A percentile compares a stretch with the other conserved stretches of the same genome.
These are phyloP conservation scores for Chrysopilus asiliformis DNA, from an alignment of 2,888 invertebrate genomes.

Conservation along the genomic window DNA sequence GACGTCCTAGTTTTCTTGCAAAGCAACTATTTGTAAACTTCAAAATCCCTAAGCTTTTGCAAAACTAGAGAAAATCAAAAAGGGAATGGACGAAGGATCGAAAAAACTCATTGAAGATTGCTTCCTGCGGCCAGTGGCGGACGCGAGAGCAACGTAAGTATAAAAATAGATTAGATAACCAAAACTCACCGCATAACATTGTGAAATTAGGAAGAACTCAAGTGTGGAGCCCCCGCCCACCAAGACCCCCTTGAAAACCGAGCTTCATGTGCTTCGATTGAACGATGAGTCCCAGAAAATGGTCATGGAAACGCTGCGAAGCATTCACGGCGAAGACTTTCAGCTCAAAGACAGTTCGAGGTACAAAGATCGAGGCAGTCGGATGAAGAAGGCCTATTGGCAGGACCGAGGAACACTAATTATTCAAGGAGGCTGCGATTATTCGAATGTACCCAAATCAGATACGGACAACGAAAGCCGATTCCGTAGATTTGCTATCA, in stretches of 20 bases:
- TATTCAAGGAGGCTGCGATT: constrained; percentile 47
- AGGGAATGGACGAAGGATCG: constrained; percentile 45
- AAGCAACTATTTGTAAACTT: too few species aligned
- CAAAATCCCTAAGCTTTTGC: too few species aligned
- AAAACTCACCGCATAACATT: too few species aligned
- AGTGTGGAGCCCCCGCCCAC: constrained; percentile 37
- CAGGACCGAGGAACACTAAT: constrained; percentile 61
- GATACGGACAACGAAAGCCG: constrained; percentile 47
- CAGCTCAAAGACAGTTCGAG: constrained; percentile 41
- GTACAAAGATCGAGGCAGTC: constrained; percentile 55
- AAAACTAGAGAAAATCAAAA: too few species aligned
- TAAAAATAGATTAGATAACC: too few species aligned
- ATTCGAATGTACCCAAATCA: constrained; percentile 44
- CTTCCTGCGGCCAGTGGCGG: constrained; percentile 47
- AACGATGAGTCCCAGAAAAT: constrained; percentile 55
- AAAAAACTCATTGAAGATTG: constrained; percentile 48
- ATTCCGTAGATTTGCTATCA: constrained; percentile 53
- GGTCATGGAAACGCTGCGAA: constrained; percentile 58
- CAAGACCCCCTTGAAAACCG: constrained; percentile 49
- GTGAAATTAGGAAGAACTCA: constrained; percentile 27
- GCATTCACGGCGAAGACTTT: constrained; percentile 60
- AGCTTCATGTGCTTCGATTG: constrained; percentile 58
- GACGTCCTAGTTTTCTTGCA: too few species aligned
- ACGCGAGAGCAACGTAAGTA: constrained; percentile 43
- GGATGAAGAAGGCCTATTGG: constrained; percentile 60